Base-by-base conservation (phyloP, 2,113 vertebrate genomes). In the Proteles cristata region DNA sequence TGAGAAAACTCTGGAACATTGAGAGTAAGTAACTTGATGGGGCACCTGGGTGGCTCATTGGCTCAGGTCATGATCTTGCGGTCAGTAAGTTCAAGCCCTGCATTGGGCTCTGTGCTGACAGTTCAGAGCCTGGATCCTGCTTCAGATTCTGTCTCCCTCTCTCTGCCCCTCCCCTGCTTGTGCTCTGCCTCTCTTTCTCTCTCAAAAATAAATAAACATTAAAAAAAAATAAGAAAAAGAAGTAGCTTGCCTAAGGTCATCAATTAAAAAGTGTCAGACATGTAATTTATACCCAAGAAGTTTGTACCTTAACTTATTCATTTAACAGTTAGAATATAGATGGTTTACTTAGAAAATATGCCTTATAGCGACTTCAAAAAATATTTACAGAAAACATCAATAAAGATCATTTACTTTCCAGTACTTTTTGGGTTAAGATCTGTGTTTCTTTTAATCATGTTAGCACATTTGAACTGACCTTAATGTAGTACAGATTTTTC, bases 351-450 rank as follows among this genome's bases (percentile, higher is more conserved):
- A 39, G 7, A 80, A 80, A 96, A 92, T 74, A 68, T 23, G 21
- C 28, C 86, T 89, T 68, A 61, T 31, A 61, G 9, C 4, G 17
- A 80, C 69, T n/a, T 74, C 87, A 65, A 48, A 65, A 88, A 95
- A 65, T 82, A 74, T 53, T 92, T 58, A 61, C 45, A 94, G 39
- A 97, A 96, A 83, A 68, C 45, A 93, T 68, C 43, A 53, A 50
- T 11, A 76, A 53, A 96, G 35, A 45, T 4, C 39, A 65, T 48
- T 90, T 66, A 31, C 19, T 96, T 88, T 53, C 17, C 48, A 83
- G 93, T 61, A 81, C 14, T n/a, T 95, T 79, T 11, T 21, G 61
- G 71, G 65, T 77, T 73, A 93, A 66, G 4, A 90, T 96, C 74
- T 94, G 4, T 90, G 31, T 93, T 95, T 85, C n/a, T 85, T 86